These are phyloP conservation scores for Theocolax elegans DNA, from an alignment of 1,140 invertebrate species.

Conservation along the genomic window DNA sequence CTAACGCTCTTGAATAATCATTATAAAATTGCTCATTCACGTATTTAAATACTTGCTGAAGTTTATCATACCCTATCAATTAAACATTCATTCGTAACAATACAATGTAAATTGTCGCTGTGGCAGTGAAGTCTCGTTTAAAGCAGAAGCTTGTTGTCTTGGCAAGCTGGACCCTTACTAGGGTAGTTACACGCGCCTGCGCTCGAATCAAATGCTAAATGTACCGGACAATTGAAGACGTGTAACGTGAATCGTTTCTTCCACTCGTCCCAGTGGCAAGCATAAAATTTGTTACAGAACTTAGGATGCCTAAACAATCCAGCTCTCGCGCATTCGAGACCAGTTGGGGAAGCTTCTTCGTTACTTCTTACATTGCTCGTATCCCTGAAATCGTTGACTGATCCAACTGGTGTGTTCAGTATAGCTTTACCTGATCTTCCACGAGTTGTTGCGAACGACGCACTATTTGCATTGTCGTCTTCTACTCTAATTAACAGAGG, in stretches of 20 bases:
- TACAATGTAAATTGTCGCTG: too few species aligned
- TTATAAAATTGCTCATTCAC: neutral
- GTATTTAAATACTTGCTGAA: neutral
- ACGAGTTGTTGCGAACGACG: neutral
- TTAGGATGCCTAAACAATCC: constrained; percentile 86
- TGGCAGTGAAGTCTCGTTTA: constrained; percentile 46
- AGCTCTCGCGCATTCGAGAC: constrained; percentile 77
- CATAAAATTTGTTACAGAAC: constrained; percentile 86
- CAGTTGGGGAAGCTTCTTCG: constrained; percentile 73
- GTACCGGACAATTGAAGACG: constrained; percentile 84
- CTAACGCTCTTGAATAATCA: neutral
- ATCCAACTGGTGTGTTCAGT: neutral
- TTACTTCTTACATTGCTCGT: constrained; percentile 24
- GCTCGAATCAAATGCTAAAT: constrained; percentile 80
- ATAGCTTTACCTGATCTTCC: constrained; percentile 45
- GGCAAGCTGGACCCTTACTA: constrained; percentile 81
- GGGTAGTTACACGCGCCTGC: constrained; percentile 86
- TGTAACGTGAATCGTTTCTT: constrained; percentile 83
- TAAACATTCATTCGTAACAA: neutral
- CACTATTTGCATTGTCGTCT: neutral
- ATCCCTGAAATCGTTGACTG: constrained; percentile 39
- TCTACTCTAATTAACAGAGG: constrained; percentile 27
- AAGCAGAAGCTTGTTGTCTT: constrained; percentile 76
- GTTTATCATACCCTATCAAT: too few species aligned
- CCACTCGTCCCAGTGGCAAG: constrained; percentile 85